Conservation (phyloP, 2,113 vertebrate species). For the Hassar affinis region DNA sequence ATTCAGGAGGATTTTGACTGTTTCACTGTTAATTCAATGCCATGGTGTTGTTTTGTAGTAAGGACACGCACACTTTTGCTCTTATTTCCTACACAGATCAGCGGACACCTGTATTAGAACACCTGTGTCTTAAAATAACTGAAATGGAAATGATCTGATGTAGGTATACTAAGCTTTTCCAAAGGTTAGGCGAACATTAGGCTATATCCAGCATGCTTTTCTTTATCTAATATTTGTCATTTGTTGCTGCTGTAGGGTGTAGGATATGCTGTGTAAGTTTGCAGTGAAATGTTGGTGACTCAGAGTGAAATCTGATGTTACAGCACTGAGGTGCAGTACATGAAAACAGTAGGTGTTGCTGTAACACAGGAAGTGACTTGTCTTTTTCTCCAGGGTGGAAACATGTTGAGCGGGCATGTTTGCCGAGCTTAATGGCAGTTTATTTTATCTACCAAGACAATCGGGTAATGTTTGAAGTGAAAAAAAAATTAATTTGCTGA, state of each 20-base stretch:
- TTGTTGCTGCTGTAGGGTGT: neutral
- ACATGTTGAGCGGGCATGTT: neutral
- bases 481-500: too few relatives aligned
- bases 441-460: neutral
- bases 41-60: neutral
- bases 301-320: neutral
- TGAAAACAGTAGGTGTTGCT: slow-evolving; percentile 15
- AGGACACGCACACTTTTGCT: neutral
- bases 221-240: neutral
- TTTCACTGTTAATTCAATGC: neutral
- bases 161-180: neutral
- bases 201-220: neutral
- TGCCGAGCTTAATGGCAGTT: neutral
- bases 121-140: neutral
- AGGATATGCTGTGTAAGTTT: too few relatives aligned
- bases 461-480: neutral
- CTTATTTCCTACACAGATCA: neutral
- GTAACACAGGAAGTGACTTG: slow-evolving; percentile 14
- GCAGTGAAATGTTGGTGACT: neutral
- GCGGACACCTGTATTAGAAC: too few relatives aligned
- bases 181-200: neutral
- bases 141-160: neutral
- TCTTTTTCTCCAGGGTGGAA: neutral
- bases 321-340: neutral
- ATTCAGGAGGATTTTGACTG: neutral